Evolutionary conservation across 2,113 vertebrate species (phyloP), one percentile per base, ranked within the genome.

Genomic region (Ptilonorhynchus violaceus): DNA sequence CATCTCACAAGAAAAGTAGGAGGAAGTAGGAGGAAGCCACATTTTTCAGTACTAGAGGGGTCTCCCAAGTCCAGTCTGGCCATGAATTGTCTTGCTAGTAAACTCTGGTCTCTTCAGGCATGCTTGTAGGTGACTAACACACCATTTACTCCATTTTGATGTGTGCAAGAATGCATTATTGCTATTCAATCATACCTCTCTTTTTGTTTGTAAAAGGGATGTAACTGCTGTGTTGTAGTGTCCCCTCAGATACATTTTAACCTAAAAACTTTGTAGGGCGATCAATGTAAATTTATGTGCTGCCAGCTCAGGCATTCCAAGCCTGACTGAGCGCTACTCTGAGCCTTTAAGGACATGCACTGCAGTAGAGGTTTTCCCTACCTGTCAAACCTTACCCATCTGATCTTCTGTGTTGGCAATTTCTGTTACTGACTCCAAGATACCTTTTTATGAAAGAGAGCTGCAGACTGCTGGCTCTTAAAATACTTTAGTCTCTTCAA

Each of bases 101-200:
- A 42, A 83, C 62, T 35, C 3, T 42, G n/a, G 6, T 73, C 37
- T 69, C 60, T 60, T 33, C 22, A 56, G 33, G 46, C 85, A 52
- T 52, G 39, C 31, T 33, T 50, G 33, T n/a, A 47, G 62, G 42
- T 56, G 55, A 50, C 37, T n/a, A 46, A 81, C 17, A 21, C 3
- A 1, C 68, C 89, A 70, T 21, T 82, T 63, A 28, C 18, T 97
- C 89, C 60, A 59, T 82, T 68, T 47, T 92, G 96, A 96, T 97
- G 93, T 94, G 55, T 94, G 79, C 79, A 93, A 76, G 77, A 92
- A 70, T 92, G 97, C 98, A 98, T 98, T 97, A 98, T 98, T 98
- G 98, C 94, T 96, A 68, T 98, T 98, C 97, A 98, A 98, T 98
- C 95, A 97, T 98, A 97, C 98, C 97, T 98, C 97, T 59, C 31